A percentile compares a stretch with the other conserved stretches of the same genome.
phyloP scores from a whole-genome alignment of 1,140 invertebrate genomes.

The Mamestra configurata region DNA sequence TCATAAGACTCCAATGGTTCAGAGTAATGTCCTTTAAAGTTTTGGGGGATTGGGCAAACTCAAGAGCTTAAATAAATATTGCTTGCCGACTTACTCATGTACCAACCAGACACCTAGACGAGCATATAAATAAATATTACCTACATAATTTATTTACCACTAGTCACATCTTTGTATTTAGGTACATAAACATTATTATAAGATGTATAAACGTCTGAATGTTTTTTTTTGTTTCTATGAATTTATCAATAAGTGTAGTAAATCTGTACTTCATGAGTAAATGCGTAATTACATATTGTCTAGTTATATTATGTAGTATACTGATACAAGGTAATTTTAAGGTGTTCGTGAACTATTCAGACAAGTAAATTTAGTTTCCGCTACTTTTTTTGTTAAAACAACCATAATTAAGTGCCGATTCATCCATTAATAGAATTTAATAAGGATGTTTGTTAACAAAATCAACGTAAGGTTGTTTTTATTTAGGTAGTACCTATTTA shows the following conservation, averaged over 20 bases:
- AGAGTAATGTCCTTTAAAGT: conserved; percentile 3
- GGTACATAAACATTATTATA: not conserved
- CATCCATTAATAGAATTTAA: too few species aligned
- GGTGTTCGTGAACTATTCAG: too few species aligned
- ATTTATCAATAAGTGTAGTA: not conserved
- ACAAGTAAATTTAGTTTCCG: too few species aligned
- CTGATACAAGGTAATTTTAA: too few species aligned
- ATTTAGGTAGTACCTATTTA: too few species aligned
- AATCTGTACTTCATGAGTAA: not conserved
- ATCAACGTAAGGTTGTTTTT: too few species aligned
- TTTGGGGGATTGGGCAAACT: not conserved
- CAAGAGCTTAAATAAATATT: not conserved
- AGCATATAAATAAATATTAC: conserved; percentile 20
- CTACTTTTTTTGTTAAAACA: too few species aligned
- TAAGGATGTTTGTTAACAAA: too few species aligned
- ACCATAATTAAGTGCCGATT: too few species aligned
- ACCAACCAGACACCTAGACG: not conserved
- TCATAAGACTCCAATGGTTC: not conserved
- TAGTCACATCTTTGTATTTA: conserved; percentile 19
- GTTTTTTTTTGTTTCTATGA: not conserved
- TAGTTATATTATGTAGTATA: too few species aligned
- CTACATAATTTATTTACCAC: not conserved
- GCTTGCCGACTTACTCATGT: conserved; percentile 1
- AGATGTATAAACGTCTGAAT: not conserved
- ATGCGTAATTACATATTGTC: too few species aligned